Evolutionary conservation across 2,888 invertebrate species (phyloP), one percentile per base, ranked within the genome.

Genomic region (Crocallis elinguaria): DNA sequence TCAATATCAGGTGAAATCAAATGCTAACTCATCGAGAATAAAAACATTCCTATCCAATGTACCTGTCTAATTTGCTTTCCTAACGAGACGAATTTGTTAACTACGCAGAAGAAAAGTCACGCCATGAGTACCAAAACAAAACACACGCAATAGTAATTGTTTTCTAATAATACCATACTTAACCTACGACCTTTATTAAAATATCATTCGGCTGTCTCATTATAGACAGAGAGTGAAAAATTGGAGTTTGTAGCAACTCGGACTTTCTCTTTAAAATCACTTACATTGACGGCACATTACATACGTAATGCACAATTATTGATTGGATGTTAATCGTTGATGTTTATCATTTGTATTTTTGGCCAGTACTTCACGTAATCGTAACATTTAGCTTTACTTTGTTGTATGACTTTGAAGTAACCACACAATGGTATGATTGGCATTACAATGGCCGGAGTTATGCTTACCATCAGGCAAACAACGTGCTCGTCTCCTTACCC

Each of bases 201-300:
- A 72, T 67, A 72, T 67, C 69, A 66, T 73, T 67, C 74, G 64
- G 59, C 67, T 68, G 72, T 71, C 84, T 80, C 76, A 82, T 84
- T 85, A 82, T 65, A 67, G 69, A 60, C 57, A 43, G 62, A 73
- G 73, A 74, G 71, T 78, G 73, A 78, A 80, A 80, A 77, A 76
- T 73, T 71, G 73, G 68, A 67, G 66, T 62, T 66, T 58, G 57
- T 64, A 49, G 57, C 64, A 66, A 58, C 53, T 60, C 44, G 65
- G 60, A 75, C 83, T 84, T 84, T 83, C 83, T 71, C 80, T 71
- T 67, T 58, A 63, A 73, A 75, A 73, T 73, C 66, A 69, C 63
- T 71, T 64, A 64, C 56, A 46, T 54, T 53, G 49, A 52, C 51
- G 51, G 56, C 66, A 61, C 61, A 62, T 65, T 58, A 66, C 60